phyloP scores from a whole-genome alignment of 2,888 invertebrate genomes.

The Stegana nigrithorax region DNA sequence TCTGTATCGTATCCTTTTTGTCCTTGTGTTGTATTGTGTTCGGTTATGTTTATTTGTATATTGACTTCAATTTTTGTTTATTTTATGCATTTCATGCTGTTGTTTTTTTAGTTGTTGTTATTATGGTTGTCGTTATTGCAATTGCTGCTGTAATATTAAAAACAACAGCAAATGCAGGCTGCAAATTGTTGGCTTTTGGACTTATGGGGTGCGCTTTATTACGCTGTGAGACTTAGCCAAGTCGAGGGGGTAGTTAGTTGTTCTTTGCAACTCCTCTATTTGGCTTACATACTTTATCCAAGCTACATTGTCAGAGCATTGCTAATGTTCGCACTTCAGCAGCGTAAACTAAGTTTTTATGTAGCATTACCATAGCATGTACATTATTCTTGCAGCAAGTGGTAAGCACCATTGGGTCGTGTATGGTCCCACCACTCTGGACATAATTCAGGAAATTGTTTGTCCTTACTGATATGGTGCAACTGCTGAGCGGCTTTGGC shows the following conservation, averaged over 20 bases:
- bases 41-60: background rate
- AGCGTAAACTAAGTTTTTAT: conserved; percentile 35
- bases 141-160: background rate
- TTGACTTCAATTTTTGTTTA: too few relatives aligned
- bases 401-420: conserved; percentile 25
- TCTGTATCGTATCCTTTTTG: conserved; percentile 8
- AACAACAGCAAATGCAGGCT: background rate
- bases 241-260: too few relatives aligned
- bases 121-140: conserved; percentile 2
- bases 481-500: background rate
- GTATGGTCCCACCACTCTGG: conserved; percentile 8
- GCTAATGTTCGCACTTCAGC: conserved; percentile 47
- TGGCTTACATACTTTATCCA: background rate
- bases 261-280: background rate
- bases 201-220: background rate
- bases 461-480: conserved; percentile 22
- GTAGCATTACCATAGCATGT: background rate
- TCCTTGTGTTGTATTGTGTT: background rate
- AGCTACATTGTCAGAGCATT: too few relatives aligned
- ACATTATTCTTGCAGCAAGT: conserved; percentile 18
- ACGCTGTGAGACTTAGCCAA: background rate
- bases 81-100: too few relatives aligned
- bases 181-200: background rate
- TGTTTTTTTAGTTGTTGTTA: conserved; percentile 10
- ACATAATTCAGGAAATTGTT: conserved; percentile 38